Evolutionary conservation across 1,140 invertebrate species (phyloP).

Genomic region (Trichoplusia ni): DNA sequence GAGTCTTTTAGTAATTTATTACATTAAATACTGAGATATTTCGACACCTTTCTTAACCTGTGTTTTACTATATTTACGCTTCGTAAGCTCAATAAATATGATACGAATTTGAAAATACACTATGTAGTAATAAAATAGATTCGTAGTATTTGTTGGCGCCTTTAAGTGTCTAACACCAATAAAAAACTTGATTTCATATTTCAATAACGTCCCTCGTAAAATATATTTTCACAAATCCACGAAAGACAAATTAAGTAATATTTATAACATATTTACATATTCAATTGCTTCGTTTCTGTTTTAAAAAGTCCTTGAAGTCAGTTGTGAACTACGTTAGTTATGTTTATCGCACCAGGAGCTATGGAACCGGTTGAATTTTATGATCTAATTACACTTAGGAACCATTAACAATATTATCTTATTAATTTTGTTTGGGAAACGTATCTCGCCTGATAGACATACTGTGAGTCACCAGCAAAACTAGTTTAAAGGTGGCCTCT

Average conservation of each 20-base stretch:
- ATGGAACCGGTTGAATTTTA: slow-evolving; percentile 5
- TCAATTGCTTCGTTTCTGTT: neutral
- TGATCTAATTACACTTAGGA: slow-evolving; percentile 8
- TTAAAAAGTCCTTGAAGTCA: neutral
- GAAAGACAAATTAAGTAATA: neutral
- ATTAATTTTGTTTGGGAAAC: slow-evolving; percentile 4
- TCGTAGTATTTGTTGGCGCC: too few relatives aligned
- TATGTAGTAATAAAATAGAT: too few relatives aligned
- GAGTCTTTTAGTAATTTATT: too few relatives aligned
- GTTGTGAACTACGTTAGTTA: slow-evolving; percentile 9
- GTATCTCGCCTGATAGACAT: neutral
- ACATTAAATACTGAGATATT: too few relatives aligned
- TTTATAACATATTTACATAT: neutral
- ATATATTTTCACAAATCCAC: too few relatives aligned
- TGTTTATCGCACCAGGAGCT: neutral
- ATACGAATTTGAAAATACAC: too few relatives aligned
- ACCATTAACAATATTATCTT: neutral
- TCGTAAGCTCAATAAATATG: too few relatives aligned
- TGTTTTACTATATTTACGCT: too few relatives aligned
- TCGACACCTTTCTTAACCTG: too few relatives aligned
- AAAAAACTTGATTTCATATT: too few relatives aligned
- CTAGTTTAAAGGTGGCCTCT: neutral
- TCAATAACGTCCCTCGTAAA: too few relatives aligned
- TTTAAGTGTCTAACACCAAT: too few relatives aligned
- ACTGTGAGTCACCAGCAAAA: neutral